Base-by-base conservation (phyloP, 2,797 vertebrate species). In the Odontamblyopus lacepedii region DNA sequence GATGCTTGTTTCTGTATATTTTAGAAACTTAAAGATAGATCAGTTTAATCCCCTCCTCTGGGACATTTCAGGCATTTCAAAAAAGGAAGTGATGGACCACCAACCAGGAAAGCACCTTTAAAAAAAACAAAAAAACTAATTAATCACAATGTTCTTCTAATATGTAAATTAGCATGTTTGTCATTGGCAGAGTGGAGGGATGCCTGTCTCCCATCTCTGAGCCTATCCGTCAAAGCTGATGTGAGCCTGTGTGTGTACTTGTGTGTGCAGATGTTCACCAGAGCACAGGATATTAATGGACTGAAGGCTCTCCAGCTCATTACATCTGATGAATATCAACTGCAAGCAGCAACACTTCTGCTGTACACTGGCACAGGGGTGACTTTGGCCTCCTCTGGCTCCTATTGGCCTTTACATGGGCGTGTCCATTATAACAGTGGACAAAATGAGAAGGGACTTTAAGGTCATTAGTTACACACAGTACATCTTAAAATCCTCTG, bases 271-370 rank as follows among this genome's bases (percentile, higher is more conserved):
- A 81, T 78, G 83, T 83, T 81, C 69, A 76, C 72, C 70, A 65
- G 71, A 77, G 77, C 68, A 72, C 69, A 75, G 76, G 78, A 79
- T 87, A 86, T 85, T 82, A 78, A 84, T 81, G 71, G 63, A 74
- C 72, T 77, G 57, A 77, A 71, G 69, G 78, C 67, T 76, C 71
- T 78, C 30, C 74, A 75, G 59, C 67, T 87, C 75, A 68, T 82
- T 84, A 71, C 64, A 74, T 75, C 57, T 73, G 72, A 86, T 79
- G 63, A 77, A 75, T 79, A 83, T 77, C 76, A 77, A 71, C 74
- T 48, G 44, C 44, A 48, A 48, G 13, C 41, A 75, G 9, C 19
- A 55, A 73, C 4, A n/a, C 70, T 50, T 65, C 12, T 26, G n/a
- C 4, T 53, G 51, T n/a, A 19, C 44, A 69, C 63, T 55, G 41